phyloP scores from a whole-genome alignment of 2,888 invertebrate genomes.

The Stratiomys singularior region DNA sequence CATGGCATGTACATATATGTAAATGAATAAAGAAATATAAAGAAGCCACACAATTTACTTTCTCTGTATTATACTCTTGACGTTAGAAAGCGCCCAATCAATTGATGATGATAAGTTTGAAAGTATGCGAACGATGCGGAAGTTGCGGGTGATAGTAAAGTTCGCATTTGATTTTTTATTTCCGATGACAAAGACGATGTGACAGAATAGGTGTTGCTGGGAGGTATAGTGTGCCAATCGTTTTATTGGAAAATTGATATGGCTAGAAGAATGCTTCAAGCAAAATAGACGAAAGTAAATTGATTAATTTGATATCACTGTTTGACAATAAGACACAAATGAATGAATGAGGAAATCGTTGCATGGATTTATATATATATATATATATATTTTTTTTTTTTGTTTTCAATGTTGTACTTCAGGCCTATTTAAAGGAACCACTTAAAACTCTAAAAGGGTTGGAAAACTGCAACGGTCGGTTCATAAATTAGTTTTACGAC shows the following conservation, averaged over 20 bases:
- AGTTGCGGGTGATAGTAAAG: slow-evolving; percentile 16
- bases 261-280: background rate
- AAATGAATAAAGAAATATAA: background rate
- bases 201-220: too few species aligned
- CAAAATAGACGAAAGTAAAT: background rate
- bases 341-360: background rate
- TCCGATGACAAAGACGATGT: background rate
- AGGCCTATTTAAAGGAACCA: too few species aligned
- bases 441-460: too few species aligned
- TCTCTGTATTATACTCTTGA: slow-evolving; percentile 30
- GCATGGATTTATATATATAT: too few species aligned
- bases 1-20: background rate
- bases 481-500: too few species aligned
- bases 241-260: slow-evolving; percentile 5
- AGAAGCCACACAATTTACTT: slow-evolving; percentile 47
- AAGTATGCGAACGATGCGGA: slow-evolving; percentile 42
- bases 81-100: slow-evolving; percentile 23
- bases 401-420: too few species aligned
- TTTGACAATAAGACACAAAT: background rate
- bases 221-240: background rate
- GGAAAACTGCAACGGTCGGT: too few species aligned
- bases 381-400: too few species aligned
- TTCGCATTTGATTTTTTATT: slow-evolving; percentile 15
- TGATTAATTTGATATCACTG: background rate
- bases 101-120: slow-evolving; percentile 43